These are phyloP conservation scores for Bombus waltoni DNA, from an alignment of 1,140 invertebrate genomes.

Conservation along the genomic window DNA sequence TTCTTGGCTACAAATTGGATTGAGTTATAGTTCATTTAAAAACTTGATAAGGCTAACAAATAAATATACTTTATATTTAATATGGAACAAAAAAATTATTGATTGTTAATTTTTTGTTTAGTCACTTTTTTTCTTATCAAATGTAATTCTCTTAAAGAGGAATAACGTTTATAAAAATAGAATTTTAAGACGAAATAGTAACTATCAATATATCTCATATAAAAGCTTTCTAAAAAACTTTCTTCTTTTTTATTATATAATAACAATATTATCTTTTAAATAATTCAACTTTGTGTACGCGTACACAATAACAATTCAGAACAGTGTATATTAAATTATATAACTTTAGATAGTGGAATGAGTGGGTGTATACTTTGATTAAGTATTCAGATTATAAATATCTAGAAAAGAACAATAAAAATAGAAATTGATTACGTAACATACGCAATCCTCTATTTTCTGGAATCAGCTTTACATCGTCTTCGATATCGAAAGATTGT, in stretches of 20 bases:
- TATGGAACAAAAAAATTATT: neutral
- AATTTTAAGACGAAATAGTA: slow-evolving; percentile 21
- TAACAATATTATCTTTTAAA: neutral
- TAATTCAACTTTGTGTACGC: neutral
- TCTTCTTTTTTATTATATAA: neutral
- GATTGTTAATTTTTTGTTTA: neutral
- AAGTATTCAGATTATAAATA: neutral
- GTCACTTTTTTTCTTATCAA: neutral
- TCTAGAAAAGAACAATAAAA: neutral
- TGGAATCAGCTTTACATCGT: neutral
- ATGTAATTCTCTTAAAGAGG: neutral
- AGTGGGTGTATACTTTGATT: neutral
- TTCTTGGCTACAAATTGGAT: neutral
- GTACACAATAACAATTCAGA: neutral
- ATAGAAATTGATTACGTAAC: neutral
- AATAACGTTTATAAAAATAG: slow-evolving; percentile 34
- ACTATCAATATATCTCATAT: slow-evolving; percentile 16
- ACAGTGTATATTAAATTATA: neutral
- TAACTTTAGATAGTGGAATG: neutral
- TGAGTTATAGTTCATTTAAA: neutral
- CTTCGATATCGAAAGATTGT: neutral
- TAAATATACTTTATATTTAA: neutral
- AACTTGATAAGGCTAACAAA: neutral
- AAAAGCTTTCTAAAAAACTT: neutral
- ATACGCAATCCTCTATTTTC: neutral